Percentiles rank a stretch among this genome's conserved stretches.
These are phyloP conservation scores for Phrynocephalus versicolor DNA, from an alignment of 2,113 vertebrate genomes.

Conservation along the genomic window DNA sequence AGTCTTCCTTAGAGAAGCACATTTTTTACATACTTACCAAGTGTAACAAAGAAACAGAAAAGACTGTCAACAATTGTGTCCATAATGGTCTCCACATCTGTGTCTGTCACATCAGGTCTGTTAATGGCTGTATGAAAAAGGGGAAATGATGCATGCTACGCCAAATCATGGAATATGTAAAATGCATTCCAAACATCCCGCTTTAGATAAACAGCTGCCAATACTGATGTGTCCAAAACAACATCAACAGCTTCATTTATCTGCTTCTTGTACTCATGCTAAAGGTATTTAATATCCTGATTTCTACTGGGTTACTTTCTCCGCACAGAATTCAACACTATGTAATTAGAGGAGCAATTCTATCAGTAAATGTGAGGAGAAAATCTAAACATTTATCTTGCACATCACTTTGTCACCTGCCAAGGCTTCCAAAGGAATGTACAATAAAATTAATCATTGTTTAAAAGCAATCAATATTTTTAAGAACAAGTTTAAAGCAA, in stretches of 20 bases:
- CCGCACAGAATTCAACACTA: background rate
- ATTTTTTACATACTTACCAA: constrained; percentile 82
- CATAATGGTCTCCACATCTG: constrained; percentile 97
- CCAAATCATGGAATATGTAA: background rate
- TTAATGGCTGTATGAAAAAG: constrained; percentile 85
- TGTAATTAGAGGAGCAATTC: background rate
- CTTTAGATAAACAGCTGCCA: background rate
- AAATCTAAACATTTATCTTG: background rate
- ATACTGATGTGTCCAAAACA: background rate
- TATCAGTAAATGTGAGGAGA: background rate
- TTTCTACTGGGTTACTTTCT: background rate
- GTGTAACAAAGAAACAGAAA: constrained; percentile 98
- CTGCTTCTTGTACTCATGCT: background rate
- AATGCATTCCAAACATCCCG: background rate
- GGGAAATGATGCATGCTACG: constrained; percentile 10
- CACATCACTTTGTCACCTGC: too few species aligned
- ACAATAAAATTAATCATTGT: too few species aligned
- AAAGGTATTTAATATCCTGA: background rate
- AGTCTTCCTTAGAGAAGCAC: background rate
- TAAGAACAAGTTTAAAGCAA: too few species aligned
- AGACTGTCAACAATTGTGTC: constrained; percentile 98
- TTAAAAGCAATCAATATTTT: too few species aligned
- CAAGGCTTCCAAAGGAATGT: too few species aligned
- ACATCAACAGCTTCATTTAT: background rate
- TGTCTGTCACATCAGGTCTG: constrained; percentile 92